Evolutionary conservation across 2,888 invertebrate species (phyloP).

Genomic region (Torymus texanus): DNA sequence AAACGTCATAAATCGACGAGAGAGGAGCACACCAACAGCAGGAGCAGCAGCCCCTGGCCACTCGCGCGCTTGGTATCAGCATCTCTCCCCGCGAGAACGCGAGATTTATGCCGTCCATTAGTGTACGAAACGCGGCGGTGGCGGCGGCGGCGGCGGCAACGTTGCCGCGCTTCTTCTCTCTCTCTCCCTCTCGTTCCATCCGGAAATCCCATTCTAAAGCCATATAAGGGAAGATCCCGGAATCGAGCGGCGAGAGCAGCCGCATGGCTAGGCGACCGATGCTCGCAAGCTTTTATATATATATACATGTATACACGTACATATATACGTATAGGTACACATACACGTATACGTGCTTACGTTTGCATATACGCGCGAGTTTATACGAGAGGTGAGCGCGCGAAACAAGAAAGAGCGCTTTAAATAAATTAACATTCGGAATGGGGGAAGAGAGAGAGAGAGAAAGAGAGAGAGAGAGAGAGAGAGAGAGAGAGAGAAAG

Average conservation of each 20-base stretch:
- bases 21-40: too few relatives aligned
- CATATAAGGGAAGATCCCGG: slow-evolving; percentile 54
- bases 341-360: neutral
- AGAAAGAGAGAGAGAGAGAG: neutral
- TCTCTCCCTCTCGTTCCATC: neutral
- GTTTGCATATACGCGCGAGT: slow-evolving; percentile 12
- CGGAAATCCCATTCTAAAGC: slow-evolving; percentile 42
- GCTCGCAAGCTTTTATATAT: neutral
- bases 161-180: neutral
- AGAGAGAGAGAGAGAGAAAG: neutral
- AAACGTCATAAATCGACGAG: slow-evolving; percentile 53
- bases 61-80: slow-evolving; percentile 28
- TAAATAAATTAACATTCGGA: slow-evolving; percentile 57
- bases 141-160: neutral
- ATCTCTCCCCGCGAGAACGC: slow-evolving; percentile 27
- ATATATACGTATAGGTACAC: neutral
- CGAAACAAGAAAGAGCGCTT: slow-evolving; percentile 55
- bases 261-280: neutral
- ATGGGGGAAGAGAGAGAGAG: slow-evolving; percentile 3
- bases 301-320: neutral
- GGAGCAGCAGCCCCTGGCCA: too few relatives aligned
- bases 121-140: slow-evolving; percentile 46
- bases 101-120: slow-evolving; percentile 62
- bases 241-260: slow-evolving; percentile 12
- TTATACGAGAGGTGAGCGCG: slow-evolving; percentile 10